A percentile compares a stretch with the other conserved stretches of the same genome.
Evolutionary conservation across 2,797 vertebrate species (phyloP).

Genomic region (Tauraco hartlaubi): DNA sequence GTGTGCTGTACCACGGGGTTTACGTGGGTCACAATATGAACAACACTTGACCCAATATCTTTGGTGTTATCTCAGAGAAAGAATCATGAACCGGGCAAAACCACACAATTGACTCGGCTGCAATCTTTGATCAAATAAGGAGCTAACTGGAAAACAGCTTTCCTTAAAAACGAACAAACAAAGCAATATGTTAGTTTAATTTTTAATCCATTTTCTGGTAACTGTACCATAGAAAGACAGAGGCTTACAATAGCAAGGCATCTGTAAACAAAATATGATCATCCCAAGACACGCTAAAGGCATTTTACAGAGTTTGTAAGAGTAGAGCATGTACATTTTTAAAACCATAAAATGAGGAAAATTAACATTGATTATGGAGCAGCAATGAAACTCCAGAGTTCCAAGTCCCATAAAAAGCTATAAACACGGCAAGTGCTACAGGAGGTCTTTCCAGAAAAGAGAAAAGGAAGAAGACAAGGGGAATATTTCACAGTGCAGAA

Average conservation of each 20-base stretch:
- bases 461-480: not conserved
- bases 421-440: not conserved
- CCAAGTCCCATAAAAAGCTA: not conserved
- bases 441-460: not conserved
- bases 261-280: not conserved
- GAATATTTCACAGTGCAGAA: not conserved
- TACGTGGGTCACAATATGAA: not conserved
- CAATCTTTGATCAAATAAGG: constrained; percentile 34
- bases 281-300: not conserved
- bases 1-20: not conserved
- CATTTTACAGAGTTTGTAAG: not conserved
- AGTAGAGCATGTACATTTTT: not conserved
- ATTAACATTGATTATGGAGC: constrained; percentile 11
- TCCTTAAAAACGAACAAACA: constrained; percentile 52
- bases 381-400: not conserved
- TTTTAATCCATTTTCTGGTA: constrained; percentile 61
- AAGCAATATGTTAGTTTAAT: constrained; percentile 1
- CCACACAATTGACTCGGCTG: not conserved
- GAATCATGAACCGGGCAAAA: not conserved
- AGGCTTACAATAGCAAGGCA: not conserved
- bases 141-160: constrained; percentile 28
- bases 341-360: constrained; percentile 16
- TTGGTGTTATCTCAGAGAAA: not conserved
- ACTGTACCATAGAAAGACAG: constrained; percentile 15
- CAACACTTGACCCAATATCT: not conserved